Evolutionary conservation across 2,888 invertebrate genomes (phyloP).

Genomic region (Acrobasis consociella): DNA sequence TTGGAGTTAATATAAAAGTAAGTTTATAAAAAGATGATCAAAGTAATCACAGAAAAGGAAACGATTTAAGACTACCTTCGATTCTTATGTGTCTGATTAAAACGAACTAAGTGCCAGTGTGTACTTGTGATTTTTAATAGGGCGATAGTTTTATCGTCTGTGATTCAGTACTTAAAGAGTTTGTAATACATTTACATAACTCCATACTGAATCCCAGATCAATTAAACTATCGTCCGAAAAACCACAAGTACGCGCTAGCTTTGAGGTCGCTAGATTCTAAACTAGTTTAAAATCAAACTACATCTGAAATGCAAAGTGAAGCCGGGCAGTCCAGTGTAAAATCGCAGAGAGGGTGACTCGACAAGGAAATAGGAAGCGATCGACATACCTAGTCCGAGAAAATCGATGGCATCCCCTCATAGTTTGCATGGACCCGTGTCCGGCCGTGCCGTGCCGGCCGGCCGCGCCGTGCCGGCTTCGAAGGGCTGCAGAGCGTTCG

Average conservation of each 20-base stretch:
- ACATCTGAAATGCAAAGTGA: constrained; percentile 32
- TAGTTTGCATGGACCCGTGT: constrained; percentile 78
- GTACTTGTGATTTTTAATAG: too few species aligned
- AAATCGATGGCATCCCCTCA: constrained; percentile 79
- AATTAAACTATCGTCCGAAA: too few species aligned
- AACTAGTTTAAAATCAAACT: neutral
- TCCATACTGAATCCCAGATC: too few species aligned
- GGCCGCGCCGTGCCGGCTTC: neutral
- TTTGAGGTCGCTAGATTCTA: neutral
- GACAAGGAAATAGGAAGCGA: constrained; percentile 67
- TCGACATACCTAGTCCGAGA: constrained; percentile 77
- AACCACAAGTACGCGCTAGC: too few species aligned
- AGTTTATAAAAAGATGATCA: neutral
- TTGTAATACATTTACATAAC: too few species aligned
- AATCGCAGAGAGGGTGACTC: constrained; percentile 47
- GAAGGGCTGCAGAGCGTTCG: constrained; percentile 36
- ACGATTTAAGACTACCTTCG: too few species aligned
- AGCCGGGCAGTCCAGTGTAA: constrained; percentile 45
- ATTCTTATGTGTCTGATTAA: too few species aligned
- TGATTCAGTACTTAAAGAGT: too few species aligned
- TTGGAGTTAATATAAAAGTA: neutral
- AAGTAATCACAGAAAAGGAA: too few species aligned
- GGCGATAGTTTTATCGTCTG: too few species aligned
- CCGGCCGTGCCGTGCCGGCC: constrained; percentile 34
- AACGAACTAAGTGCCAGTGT: neutral